Base-by-base conservation (phyloP, 2,888 invertebrate genomes). In the Microctonus aethiopoides region DNA sequence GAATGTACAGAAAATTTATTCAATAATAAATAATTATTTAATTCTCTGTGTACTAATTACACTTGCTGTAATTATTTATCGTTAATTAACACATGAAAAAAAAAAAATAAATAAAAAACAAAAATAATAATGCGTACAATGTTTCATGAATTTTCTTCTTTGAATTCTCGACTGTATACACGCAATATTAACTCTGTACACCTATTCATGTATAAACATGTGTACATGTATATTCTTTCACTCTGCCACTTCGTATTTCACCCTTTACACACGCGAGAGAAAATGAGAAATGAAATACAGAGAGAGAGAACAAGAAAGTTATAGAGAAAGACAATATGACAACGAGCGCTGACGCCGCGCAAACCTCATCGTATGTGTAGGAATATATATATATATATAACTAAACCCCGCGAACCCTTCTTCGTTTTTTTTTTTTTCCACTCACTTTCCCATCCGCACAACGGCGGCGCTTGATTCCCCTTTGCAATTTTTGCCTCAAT, bases 221-320 rank as follows among this genome's bases (percentile, higher is more conserved):
- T 39, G n/a, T 46, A n/a, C 16, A 16, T 46, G 24, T 20, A 24
- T 57, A 64, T 52, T 65, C 65, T 46, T 69, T 72, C 63, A 59
- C 70, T 70, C 70, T 70, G 72, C 67, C 74, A 74, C 67, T 72
- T 72, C 57, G 67, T 61, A 20, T 60, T 65, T 62, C 52, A 68
- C 63, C 64, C 41, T 60, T n/a, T n/a, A 29, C 36, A 34, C 57
- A 26, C 29, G 20, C 11, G 24, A n/a, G n/a, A n/a, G n/a, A n/a
- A 29, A 7, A 5, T 29, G 29, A 29, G 7, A 29, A n/a, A n/a
- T n/a, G n/a, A n/a, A n/a, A 29, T 5, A 29, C n/a, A 29, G 7
- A 29, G 7, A 29, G 7, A 29, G 7, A 29, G n/a, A n/a, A n/a
- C 52, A 16, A 11, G 11, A 16, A 4, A 20, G 52, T 2, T n/a